Evolutionary conservation across 1,140 invertebrate genomes (phyloP).

Genomic region (Panulirus ornatus): DNA sequence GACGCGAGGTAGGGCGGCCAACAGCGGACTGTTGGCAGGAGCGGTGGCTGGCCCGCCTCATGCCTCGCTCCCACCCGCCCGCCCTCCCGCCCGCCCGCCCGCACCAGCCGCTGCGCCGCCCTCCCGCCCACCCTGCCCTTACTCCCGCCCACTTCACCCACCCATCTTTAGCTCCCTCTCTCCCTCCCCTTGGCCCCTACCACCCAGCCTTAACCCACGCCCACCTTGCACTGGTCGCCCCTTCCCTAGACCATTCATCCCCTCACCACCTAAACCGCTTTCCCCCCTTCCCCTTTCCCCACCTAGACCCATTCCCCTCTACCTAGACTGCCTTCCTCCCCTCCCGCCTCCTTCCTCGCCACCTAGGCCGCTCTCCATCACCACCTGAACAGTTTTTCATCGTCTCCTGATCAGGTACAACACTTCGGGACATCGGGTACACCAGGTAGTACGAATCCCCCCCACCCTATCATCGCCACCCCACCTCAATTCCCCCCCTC

Average conservation of each 20-base stretch:
- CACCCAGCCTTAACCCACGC: neutral
- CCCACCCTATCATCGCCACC: neutral
- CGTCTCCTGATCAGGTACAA: too few species aligned
- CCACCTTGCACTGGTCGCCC: neutral
- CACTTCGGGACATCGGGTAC: too few species aligned
- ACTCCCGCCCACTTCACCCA: neutral
- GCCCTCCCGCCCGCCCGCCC: neutral
- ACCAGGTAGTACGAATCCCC: too few species aligned
- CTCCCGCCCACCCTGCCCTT: neutral
- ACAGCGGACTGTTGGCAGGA: neutral
- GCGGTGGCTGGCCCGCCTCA: neutral
- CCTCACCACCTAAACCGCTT: neutral
- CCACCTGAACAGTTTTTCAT: too few species aligned
- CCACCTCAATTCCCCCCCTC: neutral
- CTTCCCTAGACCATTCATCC: neutral
- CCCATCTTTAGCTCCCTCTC: neutral
- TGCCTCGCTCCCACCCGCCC: neutral
- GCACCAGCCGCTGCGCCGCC: constrained; percentile 2
- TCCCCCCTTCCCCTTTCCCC: neutral
- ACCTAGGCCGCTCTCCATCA: too few species aligned
- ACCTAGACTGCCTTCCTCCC: too few species aligned
- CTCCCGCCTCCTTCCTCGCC: neutral
- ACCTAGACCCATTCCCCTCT: neutral
- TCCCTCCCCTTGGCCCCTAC: neutral
- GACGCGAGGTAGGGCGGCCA: constrained; percentile 11